A percentile compares a stretch with the other conserved stretches of the same genome.
Evolutionary conservation across 2,888 invertebrate species (phyloP).

Genomic region (Macrosoma leucophasiata): DNA sequence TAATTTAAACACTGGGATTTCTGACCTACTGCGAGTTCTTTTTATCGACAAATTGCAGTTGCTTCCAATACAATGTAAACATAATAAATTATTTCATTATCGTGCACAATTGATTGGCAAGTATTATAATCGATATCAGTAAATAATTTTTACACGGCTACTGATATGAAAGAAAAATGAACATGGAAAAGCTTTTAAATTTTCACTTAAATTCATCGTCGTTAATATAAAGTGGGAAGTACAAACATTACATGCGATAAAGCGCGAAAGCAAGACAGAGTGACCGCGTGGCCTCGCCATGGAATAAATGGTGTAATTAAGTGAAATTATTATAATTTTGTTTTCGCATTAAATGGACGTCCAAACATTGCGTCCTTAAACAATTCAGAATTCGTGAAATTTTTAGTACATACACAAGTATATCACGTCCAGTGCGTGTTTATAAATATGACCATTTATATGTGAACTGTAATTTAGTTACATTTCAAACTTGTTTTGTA

Average conservation of each 20-base stretch:
- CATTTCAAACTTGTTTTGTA: too few species aligned
- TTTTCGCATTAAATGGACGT: constrained; percentile 64
- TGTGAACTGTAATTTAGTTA: too few species aligned
- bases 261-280: constrained; percentile 47
- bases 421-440: too few species aligned
- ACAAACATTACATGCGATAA: constrained; percentile 40
- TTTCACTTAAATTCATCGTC: constrained; percentile 53
- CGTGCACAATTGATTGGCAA: constrained; percentile 13
- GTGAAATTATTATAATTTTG: constrained; percentile 71
- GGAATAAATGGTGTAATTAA: constrained; percentile 71
- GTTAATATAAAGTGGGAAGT: constrained; percentile 36
- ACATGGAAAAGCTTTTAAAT: constrained; percentile 58
- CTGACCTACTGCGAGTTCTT: too few species aligned
- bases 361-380: constrained; percentile 58
- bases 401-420: too few species aligned
- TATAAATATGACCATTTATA: too few species aligned
- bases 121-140: too few species aligned
- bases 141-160: too few species aligned
- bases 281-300: constrained; percentile 49
- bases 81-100: constrained; percentile 24
- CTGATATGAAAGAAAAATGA: constrained; percentile 34
- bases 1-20: too few species aligned
- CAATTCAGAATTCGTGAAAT: constrained; percentile 47
- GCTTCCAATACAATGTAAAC: constrained; percentile 2
- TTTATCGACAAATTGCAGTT: too few species aligned